These are phyloP conservation scores for Cariama cristata DNA, from an alignment of 2,113 vertebrate genomes.

Conservation along the genomic window DNA sequence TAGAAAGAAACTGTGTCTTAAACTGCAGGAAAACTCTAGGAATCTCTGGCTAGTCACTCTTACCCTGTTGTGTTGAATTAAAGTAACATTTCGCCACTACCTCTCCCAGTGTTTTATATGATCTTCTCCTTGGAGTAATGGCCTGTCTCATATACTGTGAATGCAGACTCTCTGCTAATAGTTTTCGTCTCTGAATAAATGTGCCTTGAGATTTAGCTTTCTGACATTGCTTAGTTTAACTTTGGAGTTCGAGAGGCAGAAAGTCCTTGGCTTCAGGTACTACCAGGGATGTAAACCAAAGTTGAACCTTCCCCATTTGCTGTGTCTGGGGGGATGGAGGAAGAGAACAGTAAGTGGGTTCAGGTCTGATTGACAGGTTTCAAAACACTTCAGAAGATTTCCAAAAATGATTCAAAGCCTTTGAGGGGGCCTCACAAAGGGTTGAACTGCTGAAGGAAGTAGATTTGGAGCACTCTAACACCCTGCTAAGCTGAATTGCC, in stretches of 20 bases:
- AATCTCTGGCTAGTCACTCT: background rate
- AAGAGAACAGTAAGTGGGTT: background rate
- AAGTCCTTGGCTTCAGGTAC: background rate
- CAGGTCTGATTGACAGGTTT: constrained; percentile 28
- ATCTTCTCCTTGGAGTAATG: background rate
- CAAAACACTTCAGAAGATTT: constrained; percentile 38
- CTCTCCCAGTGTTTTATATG: background rate
- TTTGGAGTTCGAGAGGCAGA: background rate
- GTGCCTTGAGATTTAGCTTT: background rate
- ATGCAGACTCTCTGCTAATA: background rate
- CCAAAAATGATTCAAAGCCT: background rate
- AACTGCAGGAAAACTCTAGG: background rate
- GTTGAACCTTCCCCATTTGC: background rate
- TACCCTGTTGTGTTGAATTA: background rate
- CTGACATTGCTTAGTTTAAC: background rate
- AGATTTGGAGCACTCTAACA: constrained; percentile 4
- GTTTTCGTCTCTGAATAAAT: background rate
- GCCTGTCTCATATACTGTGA: background rate
- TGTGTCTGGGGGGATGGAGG: background rate
- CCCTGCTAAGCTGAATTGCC: constrained; percentile 34
- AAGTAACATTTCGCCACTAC: background rate
- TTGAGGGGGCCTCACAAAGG: background rate
- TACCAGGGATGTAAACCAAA: background rate
- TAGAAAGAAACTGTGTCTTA: background rate
- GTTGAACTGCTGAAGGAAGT: constrained; percentile 31